These are phyloP conservation scores for Sturmia bella DNA, from an alignment of 2,888 invertebrate species.

Conservation along the genomic window DNA sequence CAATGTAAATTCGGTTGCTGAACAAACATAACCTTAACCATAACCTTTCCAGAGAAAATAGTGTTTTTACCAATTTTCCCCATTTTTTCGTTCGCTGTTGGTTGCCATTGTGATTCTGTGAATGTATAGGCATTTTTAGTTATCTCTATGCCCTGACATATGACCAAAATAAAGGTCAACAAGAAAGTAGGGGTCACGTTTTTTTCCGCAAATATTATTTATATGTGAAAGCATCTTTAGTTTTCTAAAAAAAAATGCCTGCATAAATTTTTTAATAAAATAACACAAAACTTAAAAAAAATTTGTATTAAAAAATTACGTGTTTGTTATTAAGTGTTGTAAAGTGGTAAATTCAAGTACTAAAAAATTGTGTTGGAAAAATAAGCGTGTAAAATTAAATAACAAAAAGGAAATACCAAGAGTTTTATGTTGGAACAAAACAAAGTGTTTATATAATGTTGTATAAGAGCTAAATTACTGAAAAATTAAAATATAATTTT, in stretches of 20 bases:
- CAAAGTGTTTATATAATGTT: conserved; percentile 10
- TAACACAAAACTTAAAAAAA: background rate
- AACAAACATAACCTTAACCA: too few relatives aligned
- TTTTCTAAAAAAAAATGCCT: background rate
- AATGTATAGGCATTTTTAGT: too few relatives aligned
- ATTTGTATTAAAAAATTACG: conserved; percentile 32
- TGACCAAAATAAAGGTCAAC: too few relatives aligned
- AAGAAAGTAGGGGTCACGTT: too few relatives aligned
- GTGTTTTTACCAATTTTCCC: too few relatives aligned
- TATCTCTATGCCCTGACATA: too few relatives aligned
- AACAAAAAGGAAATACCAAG: background rate
- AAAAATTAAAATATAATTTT: conserved; percentile 6
- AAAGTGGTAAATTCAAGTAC: conserved; percentile 40
- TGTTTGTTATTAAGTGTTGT: conserved; percentile 43
- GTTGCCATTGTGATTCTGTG: too few relatives aligned
- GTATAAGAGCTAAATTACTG: conserved; percentile 3
- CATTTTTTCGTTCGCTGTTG: too few relatives aligned
- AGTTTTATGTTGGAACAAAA: background rate
- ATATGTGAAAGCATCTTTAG: too few relatives aligned
- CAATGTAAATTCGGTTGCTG: too few relatives aligned
- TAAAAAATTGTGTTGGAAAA: conserved; percentile 13
- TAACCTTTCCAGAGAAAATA: too few relatives aligned
- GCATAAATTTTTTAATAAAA: background rate
- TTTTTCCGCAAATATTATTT: too few relatives aligned
- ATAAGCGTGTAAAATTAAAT: background rate